Conservation (phyloP, 1,140 invertebrate species). For the Asobara japonica region DNA sequence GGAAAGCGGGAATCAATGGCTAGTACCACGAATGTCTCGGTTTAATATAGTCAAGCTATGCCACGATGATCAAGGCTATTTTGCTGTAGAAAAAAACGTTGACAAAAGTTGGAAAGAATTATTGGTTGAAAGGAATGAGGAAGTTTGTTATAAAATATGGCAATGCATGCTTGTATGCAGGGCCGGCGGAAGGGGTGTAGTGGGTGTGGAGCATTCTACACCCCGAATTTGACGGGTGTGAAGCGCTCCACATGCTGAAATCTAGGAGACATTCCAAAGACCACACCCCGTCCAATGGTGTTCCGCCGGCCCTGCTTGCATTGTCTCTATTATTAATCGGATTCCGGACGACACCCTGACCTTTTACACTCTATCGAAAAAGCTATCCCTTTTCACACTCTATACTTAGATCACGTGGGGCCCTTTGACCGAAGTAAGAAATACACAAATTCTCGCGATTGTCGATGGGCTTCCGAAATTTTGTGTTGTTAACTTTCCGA, state of each 20-base stretch:
- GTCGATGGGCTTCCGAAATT: slow-evolving; percentile 50
- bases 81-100: slow-evolving; percentile 45
- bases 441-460: slow-evolving; percentile 38
- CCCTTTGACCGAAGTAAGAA: slow-evolving; percentile 38
- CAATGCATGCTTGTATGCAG: slow-evolving; percentile 30
- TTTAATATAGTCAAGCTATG: slow-evolving; percentile 46
- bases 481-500: slow-evolving; percentile 42
- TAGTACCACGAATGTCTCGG: slow-evolving; percentile 47
- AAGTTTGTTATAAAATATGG: slow-evolving; percentile 34
- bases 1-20: slow-evolving; percentile 43
- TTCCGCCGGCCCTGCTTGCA: too few species aligned
- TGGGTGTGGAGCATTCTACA: too few species aligned
- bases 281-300: too few species aligned
- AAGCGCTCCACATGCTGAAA: too few species aligned
- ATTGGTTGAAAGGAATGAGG: slow-evolving; percentile 41
- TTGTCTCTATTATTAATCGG: neutral
- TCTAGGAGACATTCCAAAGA: too few species aligned
- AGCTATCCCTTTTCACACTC: slow-evolving; percentile 47
- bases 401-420: slow-evolving; percentile 46
- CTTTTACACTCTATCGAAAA: slow-evolving; percentile 45
- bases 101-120: slow-evolving; percentile 36
- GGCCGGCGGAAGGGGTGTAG: slow-evolving; percentile 25
- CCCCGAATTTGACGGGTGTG: too few species aligned
- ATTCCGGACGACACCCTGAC: slow-evolving; percentile 36
- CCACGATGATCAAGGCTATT: slow-evolving; percentile 50